A percentile compares a stretch with the other conserved stretches of the same genome.
These are phyloP conservation scores for Lumbricus terrestris DNA, from an alignment of 2,888 invertebrate species.

Conservation along the genomic window DNA sequence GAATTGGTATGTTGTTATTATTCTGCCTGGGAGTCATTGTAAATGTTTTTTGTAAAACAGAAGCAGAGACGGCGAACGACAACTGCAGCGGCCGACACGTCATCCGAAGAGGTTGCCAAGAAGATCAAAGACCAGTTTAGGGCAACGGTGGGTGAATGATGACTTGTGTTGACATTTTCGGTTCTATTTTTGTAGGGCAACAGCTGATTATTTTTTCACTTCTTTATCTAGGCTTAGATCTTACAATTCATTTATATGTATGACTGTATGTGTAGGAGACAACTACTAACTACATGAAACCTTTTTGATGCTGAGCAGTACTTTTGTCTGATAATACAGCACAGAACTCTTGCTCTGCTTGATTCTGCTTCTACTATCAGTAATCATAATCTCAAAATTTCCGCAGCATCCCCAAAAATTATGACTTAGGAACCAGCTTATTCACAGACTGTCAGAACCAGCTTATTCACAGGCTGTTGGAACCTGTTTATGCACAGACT, in stretches of 20 bases:
- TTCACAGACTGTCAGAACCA: too few relatives aligned
- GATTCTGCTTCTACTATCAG: background rate
- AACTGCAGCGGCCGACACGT: constrained; percentile 61
- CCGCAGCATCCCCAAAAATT: too few relatives aligned
- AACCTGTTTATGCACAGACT: too few relatives aligned
- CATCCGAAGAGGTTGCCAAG: constrained; percentile 65
- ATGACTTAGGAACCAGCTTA: too few relatives aligned
- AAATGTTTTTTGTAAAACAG: background rate
- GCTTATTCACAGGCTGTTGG: too few relatives aligned
- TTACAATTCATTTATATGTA: background rate
- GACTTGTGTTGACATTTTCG: background rate
- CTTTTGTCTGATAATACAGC: background rate
- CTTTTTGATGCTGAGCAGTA: background rate
- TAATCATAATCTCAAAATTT: too few relatives aligned
- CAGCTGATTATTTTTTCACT: background rate
- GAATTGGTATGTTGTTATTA: background rate
- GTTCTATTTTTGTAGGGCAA: background rate
- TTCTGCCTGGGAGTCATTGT: background rate
- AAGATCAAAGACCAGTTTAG: constrained; percentile 84
- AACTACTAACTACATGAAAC: background rate
- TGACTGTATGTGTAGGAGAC: background rate
- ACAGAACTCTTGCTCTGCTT: background rate
- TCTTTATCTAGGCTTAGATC: background rate
- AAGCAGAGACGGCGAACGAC: constrained; percentile 52
- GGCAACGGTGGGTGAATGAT: constrained; percentile 60